Evolutionary conservation across 2,797 vertebrate species (phyloP), one percentile per base, ranked within the genome.

Genomic region (Anolis apletophallus): DNA sequence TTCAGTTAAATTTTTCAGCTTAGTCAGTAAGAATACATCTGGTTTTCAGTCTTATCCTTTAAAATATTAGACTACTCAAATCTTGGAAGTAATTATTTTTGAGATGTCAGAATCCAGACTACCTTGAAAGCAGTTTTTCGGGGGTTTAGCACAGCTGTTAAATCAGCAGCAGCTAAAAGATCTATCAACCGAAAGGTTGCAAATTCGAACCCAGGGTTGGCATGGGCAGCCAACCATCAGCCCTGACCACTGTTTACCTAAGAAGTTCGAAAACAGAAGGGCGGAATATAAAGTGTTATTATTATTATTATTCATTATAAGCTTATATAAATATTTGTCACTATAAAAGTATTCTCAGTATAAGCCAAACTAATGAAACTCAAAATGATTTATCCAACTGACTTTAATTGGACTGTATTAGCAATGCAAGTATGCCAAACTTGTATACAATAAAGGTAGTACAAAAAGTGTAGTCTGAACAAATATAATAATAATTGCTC

Each of bases 51-150:
- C 46, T 69, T 84, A 54, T 85, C 16, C 34, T 87, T 72, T 50
- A 80, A 72, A 80, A 67, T 59, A 74, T 46, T 74, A 74, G 57
- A 34, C 29, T 59, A 50, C 17, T 0, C 81, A 67, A 87, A 71
- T 87, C 57, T 23, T 83, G 11, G 21, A 21, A 64, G 71, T 13
- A 71, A 74, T 68, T 81, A 46, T 0, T 73, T 9, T 83, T 88
- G 54, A 91, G 13, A 87, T 80, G 23, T 13, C 46, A 1, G 21
- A 91, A 87, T 50, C 82, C 76, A 34, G 59, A 85, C 3, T 19
- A 69, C n/a, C 52, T 10, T 0, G 57, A 19, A 34, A 90, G 1
- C 80, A 80, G 46, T 80, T 46, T 67, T 64, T 14, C n/a, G n/a
- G n/a, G n/a, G n/a, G n/a, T n/a, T n/a, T n/a, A n/a, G n/a, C n/a